A percentile compares a stretch with the other conserved stretches of the same genome.
Evolutionary conservation across 2,797 vertebrate genomes (phyloP).

Genomic region (Helostoma temminkii): DNA sequence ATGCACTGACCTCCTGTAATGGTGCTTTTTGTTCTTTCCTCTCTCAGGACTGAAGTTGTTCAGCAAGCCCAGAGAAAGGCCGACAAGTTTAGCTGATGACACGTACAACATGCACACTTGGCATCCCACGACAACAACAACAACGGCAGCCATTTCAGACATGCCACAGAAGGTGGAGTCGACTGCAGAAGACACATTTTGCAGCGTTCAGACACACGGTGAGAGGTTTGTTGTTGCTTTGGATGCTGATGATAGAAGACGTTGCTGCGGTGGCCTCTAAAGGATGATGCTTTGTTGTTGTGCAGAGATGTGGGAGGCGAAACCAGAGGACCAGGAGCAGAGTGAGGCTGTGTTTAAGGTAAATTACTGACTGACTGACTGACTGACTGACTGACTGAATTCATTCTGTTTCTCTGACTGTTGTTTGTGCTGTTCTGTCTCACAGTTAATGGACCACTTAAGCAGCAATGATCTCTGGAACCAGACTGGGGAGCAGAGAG

Average conservation of each 20-base stretch:
- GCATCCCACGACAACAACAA: conserved; percentile 40
- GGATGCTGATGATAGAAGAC: neutral
- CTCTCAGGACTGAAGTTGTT: conserved; percentile 55
- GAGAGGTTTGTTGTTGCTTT: conserved; percentile 8
- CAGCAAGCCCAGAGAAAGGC: conserved; percentile 44
- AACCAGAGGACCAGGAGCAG: conserved; percentile 72
- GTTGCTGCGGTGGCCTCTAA: neutral
- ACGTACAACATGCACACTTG: conserved; percentile 30
- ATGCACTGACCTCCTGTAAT: neutral
- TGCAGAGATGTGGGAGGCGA: conserved; percentile 66
- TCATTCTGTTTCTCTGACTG: neutral
- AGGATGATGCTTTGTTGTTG: conserved; percentile 15
- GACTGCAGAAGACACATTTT: conserved; percentile 27
- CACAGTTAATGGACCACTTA: conserved; percentile 77
- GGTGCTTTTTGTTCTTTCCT: neutral
- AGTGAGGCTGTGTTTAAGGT: conserved; percentile 78
- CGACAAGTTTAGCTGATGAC: conserved; percentile 24
- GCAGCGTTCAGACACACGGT: conserved; percentile 55
- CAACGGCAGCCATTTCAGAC: conserved; percentile 13
- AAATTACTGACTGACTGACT: neutral
- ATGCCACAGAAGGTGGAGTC: conserved; percentile 32
- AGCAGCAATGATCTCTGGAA: conserved; percentile 70
- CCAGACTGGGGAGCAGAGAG: conserved; percentile 66
- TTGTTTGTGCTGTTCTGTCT: conserved; percentile 10
- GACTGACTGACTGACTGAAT: neutral